Conservation (phyloP, 2,113 vertebrate genomes). For the Vimba vimba region DNA sequence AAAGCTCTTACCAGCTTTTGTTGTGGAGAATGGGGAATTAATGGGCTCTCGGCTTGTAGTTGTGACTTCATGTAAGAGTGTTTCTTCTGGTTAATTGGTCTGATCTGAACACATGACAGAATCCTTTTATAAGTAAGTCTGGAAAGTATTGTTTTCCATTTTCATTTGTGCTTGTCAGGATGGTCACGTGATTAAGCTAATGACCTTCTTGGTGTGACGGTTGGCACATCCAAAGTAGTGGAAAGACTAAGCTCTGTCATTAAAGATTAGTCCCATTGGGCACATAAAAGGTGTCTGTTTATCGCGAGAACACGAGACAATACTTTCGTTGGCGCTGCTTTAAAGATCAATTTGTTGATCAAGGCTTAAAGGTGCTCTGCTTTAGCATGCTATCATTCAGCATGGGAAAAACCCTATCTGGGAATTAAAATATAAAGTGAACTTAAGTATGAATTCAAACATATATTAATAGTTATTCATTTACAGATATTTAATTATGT, state of each 20-base stretch:
- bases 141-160: slow-evolving; percentile 23
- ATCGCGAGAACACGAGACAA: background rate
- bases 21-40: slow-evolving; percentile 30
- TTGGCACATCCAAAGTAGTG: background rate
- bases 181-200: slow-evolving; percentile 9
- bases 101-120: background rate
- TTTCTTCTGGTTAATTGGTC: slow-evolving; percentile 36
- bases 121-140: slow-evolving; percentile 16
- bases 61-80: slow-evolving; percentile 19
- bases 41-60: slow-evolving; percentile 15
- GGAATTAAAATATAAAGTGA: background rate
- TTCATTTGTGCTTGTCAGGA: background rate
- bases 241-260: background rate
- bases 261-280: background rate
- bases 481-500: background rate
- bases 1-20: slow-evolving; percentile 17
- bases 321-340: background rate
- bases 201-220: background rate
- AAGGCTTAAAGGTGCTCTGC: background rate
- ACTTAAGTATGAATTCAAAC: background rate
- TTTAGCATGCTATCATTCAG: background rate
- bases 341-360: background rate
- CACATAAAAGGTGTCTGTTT: background rate
- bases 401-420: background rate
- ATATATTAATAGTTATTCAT: background rate